Percentiles rank a stretch among this genome's conserved stretches.
Evolutionary conservation across 2,113 vertebrate genomes (phyloP).

Genomic region (Puntigrus tetrazona): DNA sequence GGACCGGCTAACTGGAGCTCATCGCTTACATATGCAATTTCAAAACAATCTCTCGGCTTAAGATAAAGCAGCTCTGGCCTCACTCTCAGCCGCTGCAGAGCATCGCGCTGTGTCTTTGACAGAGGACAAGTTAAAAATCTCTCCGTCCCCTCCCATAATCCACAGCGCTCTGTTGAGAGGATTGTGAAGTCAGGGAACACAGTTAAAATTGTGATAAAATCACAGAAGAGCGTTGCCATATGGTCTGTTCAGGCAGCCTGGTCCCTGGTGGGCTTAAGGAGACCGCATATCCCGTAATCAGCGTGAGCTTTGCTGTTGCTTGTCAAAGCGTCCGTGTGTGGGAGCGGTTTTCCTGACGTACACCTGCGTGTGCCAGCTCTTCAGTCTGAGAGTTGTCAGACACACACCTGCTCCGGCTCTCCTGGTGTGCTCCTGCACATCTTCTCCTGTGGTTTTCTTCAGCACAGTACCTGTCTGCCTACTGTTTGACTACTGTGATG

Average conservation of each 20-base stretch:
- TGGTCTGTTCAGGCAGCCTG: slow-evolving; percentile 30
- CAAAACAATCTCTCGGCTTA: not conserved
- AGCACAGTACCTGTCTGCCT: not conserved
- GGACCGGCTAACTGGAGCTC: not conserved
- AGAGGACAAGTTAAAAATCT: slow-evolving; percentile 8
- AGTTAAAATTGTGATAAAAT: slow-evolving; percentile 18
- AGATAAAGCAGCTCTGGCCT: not conserved
- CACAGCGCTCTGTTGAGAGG: not conserved
- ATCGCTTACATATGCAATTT: slow-evolving; percentile 11
- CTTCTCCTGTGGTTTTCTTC: slow-evolving; percentile 7
- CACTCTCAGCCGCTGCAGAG: not conserved
- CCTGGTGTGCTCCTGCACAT: not conserved
- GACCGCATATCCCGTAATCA: slow-evolving; percentile 7
- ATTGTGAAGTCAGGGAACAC: not conserved
- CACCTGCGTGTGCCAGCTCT: slow-evolving; percentile 33
- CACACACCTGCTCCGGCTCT: slow-evolving; percentile 28
- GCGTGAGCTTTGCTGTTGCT: slow-evolving; percentile 21
- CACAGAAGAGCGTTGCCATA: slow-evolving; percentile 35
- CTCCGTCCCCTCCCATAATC: not conserved
- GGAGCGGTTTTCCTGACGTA: slow-evolving; percentile 18
- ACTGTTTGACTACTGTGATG: not conserved
- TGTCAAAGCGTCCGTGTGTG: slow-evolving; percentile 15
- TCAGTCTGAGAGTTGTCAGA: slow-evolving; percentile 38
- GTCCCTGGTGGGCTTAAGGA: slow-evolving; percentile 3
- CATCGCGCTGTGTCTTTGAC: not conserved